A percentile compares a stretch with the other conserved stretches of the same genome.
phyloP scores from a whole-genome alignment of 2,113 vertebrate species.

The Dascyllus trimaculatus region DNA sequence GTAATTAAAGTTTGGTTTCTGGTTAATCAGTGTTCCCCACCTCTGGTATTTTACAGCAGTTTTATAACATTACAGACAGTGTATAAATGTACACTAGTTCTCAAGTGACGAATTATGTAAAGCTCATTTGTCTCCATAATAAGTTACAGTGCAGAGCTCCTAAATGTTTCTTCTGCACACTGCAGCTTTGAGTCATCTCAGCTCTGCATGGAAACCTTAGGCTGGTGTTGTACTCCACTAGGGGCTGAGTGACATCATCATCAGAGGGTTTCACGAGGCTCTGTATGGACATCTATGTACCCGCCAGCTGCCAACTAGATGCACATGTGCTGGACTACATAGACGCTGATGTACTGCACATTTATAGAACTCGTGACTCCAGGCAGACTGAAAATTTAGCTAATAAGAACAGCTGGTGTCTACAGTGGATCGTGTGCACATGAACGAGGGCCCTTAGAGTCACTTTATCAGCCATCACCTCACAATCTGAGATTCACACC shows the following conservation, averaged over 20 bases:
- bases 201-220: not conserved
- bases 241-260: no score
- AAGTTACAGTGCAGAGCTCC: not conserved
- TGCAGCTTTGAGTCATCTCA: not conserved
- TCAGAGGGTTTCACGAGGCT: no score
- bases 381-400: no score
- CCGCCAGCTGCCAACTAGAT: no score
- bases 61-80: not conserved
- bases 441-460: not conserved
- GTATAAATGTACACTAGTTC: not conserved
- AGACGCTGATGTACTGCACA: no score
- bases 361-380: no score
- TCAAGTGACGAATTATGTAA: not conserved
- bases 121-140: not conserved
- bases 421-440: no score
- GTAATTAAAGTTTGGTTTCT: not conserved
- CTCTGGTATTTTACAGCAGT: not conserved
- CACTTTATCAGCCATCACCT: not conserved
- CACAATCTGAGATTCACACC: not conserved
- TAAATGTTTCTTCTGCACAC: constrained; percentile 9
- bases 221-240: no score
- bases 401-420: no score
- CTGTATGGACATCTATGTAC: no score
- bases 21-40: not conserved
- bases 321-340: no score